These are phyloP conservation scores for Epinephelus fuscoguttatus DNA, from an alignment of 2,113 vertebrate species.

Conservation along the genomic window DNA sequence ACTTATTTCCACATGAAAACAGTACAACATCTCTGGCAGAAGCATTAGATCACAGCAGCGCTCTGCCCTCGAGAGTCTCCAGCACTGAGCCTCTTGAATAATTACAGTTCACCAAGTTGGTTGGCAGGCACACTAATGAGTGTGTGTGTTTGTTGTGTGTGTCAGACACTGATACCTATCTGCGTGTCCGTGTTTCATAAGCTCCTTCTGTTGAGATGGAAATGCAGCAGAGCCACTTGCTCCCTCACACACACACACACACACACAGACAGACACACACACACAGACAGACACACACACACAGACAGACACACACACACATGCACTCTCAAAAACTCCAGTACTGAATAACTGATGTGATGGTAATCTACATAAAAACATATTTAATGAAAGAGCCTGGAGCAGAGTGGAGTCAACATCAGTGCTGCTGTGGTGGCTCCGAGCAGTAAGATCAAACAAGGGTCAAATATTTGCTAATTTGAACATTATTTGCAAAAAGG, in stretches of 20 bases:
- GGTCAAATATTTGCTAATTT: slow-evolving; percentile 54
- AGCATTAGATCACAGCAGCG: slow-evolving; percentile 52
- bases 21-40: slow-evolving; percentile 42
- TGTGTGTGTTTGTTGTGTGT: slow-evolving; percentile 51
- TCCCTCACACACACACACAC: slow-evolving; percentile 30
- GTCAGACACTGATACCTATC: slow-evolving; percentile 50
- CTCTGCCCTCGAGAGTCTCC: slow-evolving; percentile 55
- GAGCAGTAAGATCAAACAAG: slow-evolving; percentile 39
- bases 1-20: slow-evolving; percentile 54
- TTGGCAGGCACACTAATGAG: slow-evolving; percentile 59
- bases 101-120: slow-evolving; percentile 71
- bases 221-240: slow-evolving; percentile 38
- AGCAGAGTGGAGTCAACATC: slow-evolving; percentile 46
- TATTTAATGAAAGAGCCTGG: slow-evolving; percentile 48
- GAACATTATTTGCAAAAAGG: slow-evolving; percentile 20
- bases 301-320: slow-evolving; percentile 7
- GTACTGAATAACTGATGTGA: slow-evolving; percentile 61
- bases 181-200: slow-evolving; percentile 55
- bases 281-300: slow-evolving; percentile 16
- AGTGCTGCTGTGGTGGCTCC: slow-evolving; percentile 15
- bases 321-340: slow-evolving; percentile 40
- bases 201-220: slow-evolving; percentile 61
- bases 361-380: slow-evolving; percentile 68
- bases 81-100: slow-evolving; percentile 68
- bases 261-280: background rate